Conservation (phyloP, 2,797 vertebrate genomes). For the Protosalanx chinensis region DNA sequence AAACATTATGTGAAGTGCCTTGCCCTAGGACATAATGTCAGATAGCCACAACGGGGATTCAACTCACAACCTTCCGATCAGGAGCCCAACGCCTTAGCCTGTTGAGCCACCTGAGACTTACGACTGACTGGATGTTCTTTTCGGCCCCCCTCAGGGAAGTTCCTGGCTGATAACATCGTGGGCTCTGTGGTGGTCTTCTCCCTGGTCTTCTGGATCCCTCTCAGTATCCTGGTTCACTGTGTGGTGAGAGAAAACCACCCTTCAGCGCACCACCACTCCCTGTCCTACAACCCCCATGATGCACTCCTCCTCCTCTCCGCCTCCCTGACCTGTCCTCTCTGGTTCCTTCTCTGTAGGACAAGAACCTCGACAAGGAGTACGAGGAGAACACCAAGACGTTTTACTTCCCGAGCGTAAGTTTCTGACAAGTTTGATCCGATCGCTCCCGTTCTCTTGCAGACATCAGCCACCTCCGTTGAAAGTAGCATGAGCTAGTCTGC, state of each 20-base stretch:
- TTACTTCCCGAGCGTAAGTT: conserved; percentile 88
- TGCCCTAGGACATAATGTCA: too few relatives aligned
- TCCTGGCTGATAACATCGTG: conserved; percentile 97
- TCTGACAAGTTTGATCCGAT: not conserved
- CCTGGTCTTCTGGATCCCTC: conserved; percentile 94
- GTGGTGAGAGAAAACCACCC: conserved; percentile 79
- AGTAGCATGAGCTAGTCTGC: conserved; percentile 33
- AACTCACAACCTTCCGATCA: too few relatives aligned
- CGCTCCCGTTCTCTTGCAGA: not conserved
- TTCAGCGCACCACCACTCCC: conserved; percentile 12
- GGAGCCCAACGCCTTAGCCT: too few relatives aligned
- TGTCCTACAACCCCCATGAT: not conserved
- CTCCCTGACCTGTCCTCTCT: conserved; percentile 1
- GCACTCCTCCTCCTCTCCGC: not conserved
- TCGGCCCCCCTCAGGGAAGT: conserved; percentile 80
- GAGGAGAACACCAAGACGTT: conserved; percentile 85
- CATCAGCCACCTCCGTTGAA: not conserved
- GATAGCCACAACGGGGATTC: too few relatives aligned
- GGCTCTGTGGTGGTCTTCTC: conserved; percentile 99
- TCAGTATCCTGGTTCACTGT: conserved; percentile 96
- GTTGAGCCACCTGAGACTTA: not conserved
- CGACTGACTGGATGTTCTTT: not conserved
- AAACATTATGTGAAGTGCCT: too few relatives aligned
- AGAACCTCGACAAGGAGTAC: conserved; percentile 91
- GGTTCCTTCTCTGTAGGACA: conserved; percentile 76